Evolutionary conservation across 2,888 invertebrate genomes (phyloP).

Genomic region (Cremastinae sp.): DNA sequence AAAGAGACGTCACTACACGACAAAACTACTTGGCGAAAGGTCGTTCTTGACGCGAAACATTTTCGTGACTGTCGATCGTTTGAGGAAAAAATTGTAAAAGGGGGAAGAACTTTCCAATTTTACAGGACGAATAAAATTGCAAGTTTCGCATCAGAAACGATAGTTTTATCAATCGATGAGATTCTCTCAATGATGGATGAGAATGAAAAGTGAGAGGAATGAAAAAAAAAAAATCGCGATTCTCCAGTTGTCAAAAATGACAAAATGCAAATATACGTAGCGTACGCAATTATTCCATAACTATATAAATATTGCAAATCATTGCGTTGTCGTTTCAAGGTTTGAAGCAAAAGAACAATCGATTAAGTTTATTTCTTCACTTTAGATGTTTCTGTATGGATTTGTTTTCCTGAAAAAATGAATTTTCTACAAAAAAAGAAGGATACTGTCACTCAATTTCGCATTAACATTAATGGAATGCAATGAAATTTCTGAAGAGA

Average conservation of each 20-base stretch:
- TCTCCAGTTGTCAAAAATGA: conserved; percentile 31
- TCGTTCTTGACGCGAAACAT: conserved; percentile 64
- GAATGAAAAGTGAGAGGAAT: conserved; percentile 12
- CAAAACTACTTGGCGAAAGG: conserved; percentile 72
- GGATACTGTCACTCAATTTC: conserved; percentile 26
- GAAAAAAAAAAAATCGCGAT: conserved; percentile 13
- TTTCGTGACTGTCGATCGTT: conserved; percentile 35
- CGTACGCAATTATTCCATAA: background rate
- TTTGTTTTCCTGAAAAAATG: conserved; percentile 23
- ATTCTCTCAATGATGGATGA: conserved; percentile 48
- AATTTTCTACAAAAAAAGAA: conserved; percentile 38
- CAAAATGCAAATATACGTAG: background rate
- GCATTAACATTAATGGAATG: conserved; percentile 55
- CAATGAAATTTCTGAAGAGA: conserved; percentile 57
- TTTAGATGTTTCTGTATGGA: background rate
- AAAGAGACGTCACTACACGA: conserved; percentile 78
- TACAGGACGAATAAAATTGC: conserved; percentile 17
- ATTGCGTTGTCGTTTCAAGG: background rate
- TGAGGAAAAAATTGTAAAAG: conserved; percentile 47
- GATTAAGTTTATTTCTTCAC: too few species aligned
- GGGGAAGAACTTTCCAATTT: background rate
- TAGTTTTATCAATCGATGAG: conserved; percentile 47
- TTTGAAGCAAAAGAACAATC: too few species aligned
- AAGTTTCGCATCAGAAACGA: conserved; percentile 59
- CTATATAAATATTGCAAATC: background rate